A percentile compares a stretch with the other conserved stretches of the same genome.
Evolutionary conservation across 2,888 invertebrate genomes (phyloP).

Genomic region (Pasiphila rectangulata): DNA sequence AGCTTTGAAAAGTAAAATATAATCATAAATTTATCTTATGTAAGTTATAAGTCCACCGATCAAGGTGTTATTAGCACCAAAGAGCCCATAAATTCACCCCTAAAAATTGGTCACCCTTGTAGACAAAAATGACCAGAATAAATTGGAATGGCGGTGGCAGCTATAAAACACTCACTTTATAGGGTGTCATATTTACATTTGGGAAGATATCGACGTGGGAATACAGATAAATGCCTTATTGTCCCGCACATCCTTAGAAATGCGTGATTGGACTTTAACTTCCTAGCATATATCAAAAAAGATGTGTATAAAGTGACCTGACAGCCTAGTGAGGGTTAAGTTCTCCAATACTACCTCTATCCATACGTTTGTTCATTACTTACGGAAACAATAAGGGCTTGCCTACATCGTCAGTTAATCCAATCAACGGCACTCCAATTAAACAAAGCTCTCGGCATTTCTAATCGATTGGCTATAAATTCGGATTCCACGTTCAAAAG

Average conservation of each 20-base stretch:
- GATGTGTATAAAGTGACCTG: conserved; percentile 4
- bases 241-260: conserved; percentile 24
- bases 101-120: conserved; percentile 75
- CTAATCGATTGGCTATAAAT: conserved; percentile 70
- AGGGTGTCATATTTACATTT: conserved; percentile 81
- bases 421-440: conserved; percentile 71
- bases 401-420: conserved; percentile 52
- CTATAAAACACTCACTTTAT: conserved; percentile 80
- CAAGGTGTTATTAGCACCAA: conserved; percentile 56
- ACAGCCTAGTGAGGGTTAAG: conserved; percentile 13
- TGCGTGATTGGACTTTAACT: not conserved
- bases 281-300: not conserved
- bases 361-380: conserved; percentile 44
- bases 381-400: conserved; percentile 43
- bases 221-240: conserved; percentile 60
- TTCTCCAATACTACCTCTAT: conserved; percentile 36
- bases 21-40: conserved; percentile 23
- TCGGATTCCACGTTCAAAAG: conserved; percentile 50
- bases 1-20: conserved; percentile 14
- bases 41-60: conserved; percentile 35
- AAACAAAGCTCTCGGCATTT: conserved; percentile 64
- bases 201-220: conserved; percentile 69
- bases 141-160: conserved; percentile 78
- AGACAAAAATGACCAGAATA: conserved; percentile 80
- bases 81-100: conserved; percentile 71